These are phyloP conservation scores for Pollenia amentaria DNA, from an alignment of 2,888 invertebrate species.

Conservation along the genomic window DNA sequence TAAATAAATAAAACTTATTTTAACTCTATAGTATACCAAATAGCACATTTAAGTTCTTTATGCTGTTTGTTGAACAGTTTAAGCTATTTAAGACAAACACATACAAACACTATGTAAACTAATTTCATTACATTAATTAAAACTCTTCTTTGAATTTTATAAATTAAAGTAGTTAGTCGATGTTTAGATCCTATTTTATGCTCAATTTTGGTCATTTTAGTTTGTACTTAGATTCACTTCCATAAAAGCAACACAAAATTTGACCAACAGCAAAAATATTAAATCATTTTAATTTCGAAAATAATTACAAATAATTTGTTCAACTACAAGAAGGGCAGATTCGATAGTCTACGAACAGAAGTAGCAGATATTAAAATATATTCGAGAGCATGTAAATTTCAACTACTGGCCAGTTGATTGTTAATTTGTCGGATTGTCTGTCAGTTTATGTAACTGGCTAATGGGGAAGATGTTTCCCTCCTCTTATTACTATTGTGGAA, in stretches of 20 bases:
- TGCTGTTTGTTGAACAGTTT: too few species aligned
- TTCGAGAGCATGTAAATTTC: not conserved
- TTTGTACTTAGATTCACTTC: not conserved
- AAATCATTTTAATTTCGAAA: constrained; percentile 47
- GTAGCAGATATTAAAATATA: not conserved
- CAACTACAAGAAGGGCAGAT: not conserved
- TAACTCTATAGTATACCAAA: too few species aligned
- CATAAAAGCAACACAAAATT: not conserved
- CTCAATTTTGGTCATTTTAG: too few species aligned
- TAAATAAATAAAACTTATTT: too few species aligned
- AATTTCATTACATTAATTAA: not conserved
- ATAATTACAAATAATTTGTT: constrained; percentile 40
- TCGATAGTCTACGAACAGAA: not conserved
- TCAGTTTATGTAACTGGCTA: not conserved
- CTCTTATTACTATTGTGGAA: not conserved
- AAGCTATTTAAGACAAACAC: too few species aligned
- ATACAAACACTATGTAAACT: not conserved
- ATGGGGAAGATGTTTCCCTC: too few species aligned
- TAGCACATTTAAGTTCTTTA: too few species aligned
- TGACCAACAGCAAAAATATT: not conserved
- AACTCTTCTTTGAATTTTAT: not conserved
- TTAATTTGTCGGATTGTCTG: not conserved
- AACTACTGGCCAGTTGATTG: not conserved
- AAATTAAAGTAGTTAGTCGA: not conserved
- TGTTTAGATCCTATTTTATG: not conserved